These are phyloP conservation scores for Bombus confusus DNA, from an alignment of 1,140 invertebrate species.

Conservation along the genomic window DNA sequence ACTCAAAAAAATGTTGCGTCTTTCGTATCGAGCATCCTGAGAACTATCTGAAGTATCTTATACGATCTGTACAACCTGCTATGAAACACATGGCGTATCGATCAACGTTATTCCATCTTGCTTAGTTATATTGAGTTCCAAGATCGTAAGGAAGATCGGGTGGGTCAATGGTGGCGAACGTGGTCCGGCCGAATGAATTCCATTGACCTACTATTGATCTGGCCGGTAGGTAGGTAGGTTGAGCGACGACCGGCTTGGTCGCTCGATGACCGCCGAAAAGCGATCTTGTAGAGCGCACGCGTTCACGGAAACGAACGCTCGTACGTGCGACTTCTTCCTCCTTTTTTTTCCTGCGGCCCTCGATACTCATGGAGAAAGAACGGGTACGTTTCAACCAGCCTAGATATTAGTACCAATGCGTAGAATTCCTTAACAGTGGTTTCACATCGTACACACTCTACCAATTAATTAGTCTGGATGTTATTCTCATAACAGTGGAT, in stretches of 20 bases:
- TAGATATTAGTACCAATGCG: slow-evolving; percentile 36
- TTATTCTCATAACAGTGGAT: not conserved
- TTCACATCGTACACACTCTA: not conserved
- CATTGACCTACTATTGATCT: slow-evolving; percentile 79
- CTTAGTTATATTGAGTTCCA: not conserved
- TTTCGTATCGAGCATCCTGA: not conserved
- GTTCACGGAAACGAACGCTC: slow-evolving; percentile 20
- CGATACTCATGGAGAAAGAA: slow-evolving; percentile 63
- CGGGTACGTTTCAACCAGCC: slow-evolving; percentile 48
- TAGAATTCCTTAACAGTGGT: not conserved
- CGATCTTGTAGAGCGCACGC: slow-evolving; percentile 9
- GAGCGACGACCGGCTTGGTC: slow-evolving; percentile 70
- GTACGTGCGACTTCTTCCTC: not conserved
- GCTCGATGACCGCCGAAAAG: slow-evolving; percentile 66
- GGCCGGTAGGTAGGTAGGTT: slow-evolving; percentile 66
- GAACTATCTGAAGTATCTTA: not conserved
- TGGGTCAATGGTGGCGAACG: slow-evolving; percentile 61
- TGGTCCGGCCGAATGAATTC: slow-evolving; percentile 73
- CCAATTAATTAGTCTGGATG: not conserved
- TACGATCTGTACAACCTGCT: not conserved
- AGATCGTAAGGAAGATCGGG: slow-evolving; percentile 20
- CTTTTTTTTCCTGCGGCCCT: slow-evolving; percentile 39
- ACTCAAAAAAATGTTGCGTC: no score
- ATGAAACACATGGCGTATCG: not conserved
- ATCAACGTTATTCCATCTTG: not conserved